A percentile compares a stretch with the other conserved stretches of the same genome.
These are phyloP conservation scores for Mus minutoides DNA, from an alignment of 2,797 vertebrate species.

Conservation along the genomic window DNA sequence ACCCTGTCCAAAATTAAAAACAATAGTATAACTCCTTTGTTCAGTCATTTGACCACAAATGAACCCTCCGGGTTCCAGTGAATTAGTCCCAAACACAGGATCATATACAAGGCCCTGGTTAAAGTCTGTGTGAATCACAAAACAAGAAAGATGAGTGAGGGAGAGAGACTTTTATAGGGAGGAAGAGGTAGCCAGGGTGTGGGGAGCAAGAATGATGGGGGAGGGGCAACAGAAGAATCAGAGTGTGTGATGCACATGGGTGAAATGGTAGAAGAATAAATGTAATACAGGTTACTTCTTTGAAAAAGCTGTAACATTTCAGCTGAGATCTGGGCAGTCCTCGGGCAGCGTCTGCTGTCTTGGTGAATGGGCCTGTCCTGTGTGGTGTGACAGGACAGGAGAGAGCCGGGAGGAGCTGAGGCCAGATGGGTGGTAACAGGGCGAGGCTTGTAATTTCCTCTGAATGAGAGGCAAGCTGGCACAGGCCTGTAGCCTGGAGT, in stretches of 20 bases:
- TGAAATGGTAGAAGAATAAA: neutral
- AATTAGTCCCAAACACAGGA: neutral
- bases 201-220: neutral
- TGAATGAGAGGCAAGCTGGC: neutral
- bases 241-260: neutral
- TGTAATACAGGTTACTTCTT: neutral
- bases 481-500: neutral
- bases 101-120: neutral
- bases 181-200: no score
- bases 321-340: neutral
- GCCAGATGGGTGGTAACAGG: neutral
- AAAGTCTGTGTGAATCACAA: neutral
- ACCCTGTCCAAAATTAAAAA: neutral
- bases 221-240: neutral
- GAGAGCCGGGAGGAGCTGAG: neutral
- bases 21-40: neutral
- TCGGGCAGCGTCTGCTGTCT: neutral
- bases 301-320: neutral
- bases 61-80: neutral
- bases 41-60: neutral
- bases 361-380: rapidly evolving
- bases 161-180: neutral
- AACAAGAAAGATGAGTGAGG: neutral
- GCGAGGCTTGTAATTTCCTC: neutral
- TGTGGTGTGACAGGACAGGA: neutral